Conservation (phyloP, 2,113 vertebrate genomes). For the Muscicapa adusta region DNA sequence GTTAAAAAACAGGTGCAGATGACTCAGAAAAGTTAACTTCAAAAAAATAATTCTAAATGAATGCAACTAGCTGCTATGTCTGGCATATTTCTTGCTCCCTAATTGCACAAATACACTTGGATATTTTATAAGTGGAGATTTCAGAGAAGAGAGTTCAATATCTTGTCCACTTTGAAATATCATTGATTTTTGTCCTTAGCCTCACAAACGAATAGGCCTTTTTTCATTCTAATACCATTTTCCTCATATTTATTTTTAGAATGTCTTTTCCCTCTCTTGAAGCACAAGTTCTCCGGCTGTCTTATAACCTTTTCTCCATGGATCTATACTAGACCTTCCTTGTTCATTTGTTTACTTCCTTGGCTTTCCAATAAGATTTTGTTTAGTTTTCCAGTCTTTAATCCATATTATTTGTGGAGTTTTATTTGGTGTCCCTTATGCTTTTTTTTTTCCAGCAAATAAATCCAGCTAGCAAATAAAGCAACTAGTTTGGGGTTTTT, state of each 20-base stretch:
- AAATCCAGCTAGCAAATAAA: not conserved
- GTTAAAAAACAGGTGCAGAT: not conserved
- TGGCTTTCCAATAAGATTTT: not conserved
- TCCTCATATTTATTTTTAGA: constrained; percentile 14
- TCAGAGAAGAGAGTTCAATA: not conserved
- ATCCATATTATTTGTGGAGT: not conserved
- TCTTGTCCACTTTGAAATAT: not conserved
- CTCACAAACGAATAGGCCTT: not conserved
- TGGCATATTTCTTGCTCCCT: not conserved
- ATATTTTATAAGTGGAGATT: not conserved
- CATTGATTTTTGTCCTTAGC: constrained; percentile 11
- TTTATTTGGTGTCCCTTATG: not conserved
- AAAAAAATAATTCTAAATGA: not conserved
- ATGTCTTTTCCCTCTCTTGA: not conserved
- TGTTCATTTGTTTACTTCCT: not conserved
- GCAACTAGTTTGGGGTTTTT: not conserved
- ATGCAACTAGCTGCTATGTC: not conserved
- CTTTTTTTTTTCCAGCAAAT: not conserved
- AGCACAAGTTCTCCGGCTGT: not conserved
- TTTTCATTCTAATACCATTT: not conserved
- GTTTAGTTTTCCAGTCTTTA: not conserved
- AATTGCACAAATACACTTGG: not conserved
- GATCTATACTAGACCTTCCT: not conserved
- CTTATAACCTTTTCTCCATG: not conserved
- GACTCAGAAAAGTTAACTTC: not conserved